Percentiles rank a stretch among this genome's conserved stretches.
Conservation (phyloP, 37 sponge, comb jelly and placozoan species). For the Cliona cf. orientalis region DNA sequence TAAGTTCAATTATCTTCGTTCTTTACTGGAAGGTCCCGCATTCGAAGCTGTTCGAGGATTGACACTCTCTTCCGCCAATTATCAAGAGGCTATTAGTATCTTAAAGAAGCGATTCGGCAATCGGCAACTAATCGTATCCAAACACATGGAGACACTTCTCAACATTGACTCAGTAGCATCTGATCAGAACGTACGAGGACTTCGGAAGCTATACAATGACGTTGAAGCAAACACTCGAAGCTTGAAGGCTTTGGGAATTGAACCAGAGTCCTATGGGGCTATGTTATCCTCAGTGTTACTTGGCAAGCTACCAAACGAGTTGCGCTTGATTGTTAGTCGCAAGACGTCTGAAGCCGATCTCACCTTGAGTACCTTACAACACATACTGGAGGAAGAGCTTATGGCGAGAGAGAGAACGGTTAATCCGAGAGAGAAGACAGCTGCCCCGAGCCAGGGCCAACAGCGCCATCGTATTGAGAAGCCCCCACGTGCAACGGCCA, state of each 20-base stretch:
- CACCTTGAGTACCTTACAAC: too few relatives aligned
- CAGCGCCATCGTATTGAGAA: not conserved
- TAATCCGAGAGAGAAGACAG: slow-evolving; percentile 14
- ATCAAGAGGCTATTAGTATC: slow-evolving; percentile 10
- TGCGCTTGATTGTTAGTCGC: slow-evolving; percentile 21
- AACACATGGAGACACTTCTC: slow-evolving; percentile 37
- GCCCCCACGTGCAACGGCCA: too few relatives aligned
- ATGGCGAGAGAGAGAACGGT: too few relatives aligned
- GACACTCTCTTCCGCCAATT: slow-evolving; percentile 21
- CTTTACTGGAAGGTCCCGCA: slow-evolving; percentile 28
- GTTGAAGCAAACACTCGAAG: slow-evolving; percentile 19
- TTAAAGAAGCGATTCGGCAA: slow-evolving; percentile 40
- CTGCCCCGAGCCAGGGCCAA: not conserved
- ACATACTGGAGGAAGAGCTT: too few relatives aligned
- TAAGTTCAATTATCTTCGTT: slow-evolving; percentile 24
- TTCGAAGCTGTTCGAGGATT: slow-evolving; percentile 9
- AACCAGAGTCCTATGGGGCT: slow-evolving; percentile 22
- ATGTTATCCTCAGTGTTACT: slow-evolving; percentile 24
- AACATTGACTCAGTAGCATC: slow-evolving; percentile 14
- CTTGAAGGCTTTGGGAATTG: slow-evolving; percentile 29
- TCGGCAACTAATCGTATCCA: slow-evolving; percentile 14
- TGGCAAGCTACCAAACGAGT: slow-evolving; percentile 15
- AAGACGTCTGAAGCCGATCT: too few relatives aligned
- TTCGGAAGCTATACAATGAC: slow-evolving; percentile 20
- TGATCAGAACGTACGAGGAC: not conserved